Evolutionary conservation across 2,113 vertebrate genomes (phyloP).

Genomic region (Lagopus leucura): DNA sequence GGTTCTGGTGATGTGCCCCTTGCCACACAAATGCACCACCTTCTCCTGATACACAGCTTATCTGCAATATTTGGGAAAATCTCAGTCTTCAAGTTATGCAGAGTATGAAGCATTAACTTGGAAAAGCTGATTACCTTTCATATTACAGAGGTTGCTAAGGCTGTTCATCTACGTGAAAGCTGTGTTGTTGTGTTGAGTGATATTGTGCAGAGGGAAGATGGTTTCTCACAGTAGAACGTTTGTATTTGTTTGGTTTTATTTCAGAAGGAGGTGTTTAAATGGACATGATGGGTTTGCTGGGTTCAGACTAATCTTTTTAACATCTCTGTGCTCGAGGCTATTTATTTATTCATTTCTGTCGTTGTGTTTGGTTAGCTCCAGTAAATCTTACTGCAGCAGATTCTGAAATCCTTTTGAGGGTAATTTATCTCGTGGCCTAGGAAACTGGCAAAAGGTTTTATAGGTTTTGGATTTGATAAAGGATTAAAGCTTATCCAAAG

Average conservation of each 20-base stretch:
- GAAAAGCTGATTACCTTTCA: not conserved
- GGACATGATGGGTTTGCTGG: not conserved
- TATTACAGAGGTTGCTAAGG: not conserved
- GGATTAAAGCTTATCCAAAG: not conserved
- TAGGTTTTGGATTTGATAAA: not conserved
- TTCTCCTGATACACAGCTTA: not conserved
- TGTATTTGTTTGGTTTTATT: not conserved
- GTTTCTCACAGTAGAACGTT: not conserved
- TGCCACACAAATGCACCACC: rapidly evolving
- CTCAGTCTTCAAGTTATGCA: not conserved
- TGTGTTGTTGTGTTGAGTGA: not conserved
- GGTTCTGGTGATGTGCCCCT: not conserved
- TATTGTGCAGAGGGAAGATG: not conserved
- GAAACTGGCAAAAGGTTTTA: not conserved
- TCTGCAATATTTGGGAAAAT: not conserved
- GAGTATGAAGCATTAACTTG: not conserved
- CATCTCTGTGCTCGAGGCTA: not conserved
- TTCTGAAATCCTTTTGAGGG: not conserved
- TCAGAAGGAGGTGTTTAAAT: not conserved
- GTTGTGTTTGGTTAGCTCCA: not conserved
- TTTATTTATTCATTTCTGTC: not conserved
- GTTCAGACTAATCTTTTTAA: not conserved
- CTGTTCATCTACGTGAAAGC: not conserved
- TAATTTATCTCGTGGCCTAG: not conserved
- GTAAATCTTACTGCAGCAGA: not conserved